A percentile compares a stretch with the other conserved stretches of the same genome.
Conservation (phyloP, 2,888 invertebrate genomes). For the Diarsia mendica region DNA sequence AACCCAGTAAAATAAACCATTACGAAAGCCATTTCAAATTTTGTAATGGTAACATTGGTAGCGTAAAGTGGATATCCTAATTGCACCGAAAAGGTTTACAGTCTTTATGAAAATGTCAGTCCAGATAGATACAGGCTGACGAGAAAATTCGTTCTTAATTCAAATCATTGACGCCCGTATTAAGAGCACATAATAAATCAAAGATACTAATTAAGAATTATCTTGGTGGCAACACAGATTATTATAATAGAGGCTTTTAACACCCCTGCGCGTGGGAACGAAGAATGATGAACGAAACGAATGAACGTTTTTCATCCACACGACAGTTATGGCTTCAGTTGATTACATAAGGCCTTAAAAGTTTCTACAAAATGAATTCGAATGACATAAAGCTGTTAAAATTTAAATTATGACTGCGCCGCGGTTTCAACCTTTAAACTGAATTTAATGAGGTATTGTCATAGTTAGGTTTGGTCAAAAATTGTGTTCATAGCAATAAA, state of each 20-base stretch:
- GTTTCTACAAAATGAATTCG: slow-evolving; percentile 60
- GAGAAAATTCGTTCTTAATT: slow-evolving; percentile 34
- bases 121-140: slow-evolving; percentile 12
- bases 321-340: slow-evolving; percentile 77
- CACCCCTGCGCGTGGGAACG: slow-evolving; percentile 74
- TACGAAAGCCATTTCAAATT: slow-evolving; percentile 48
- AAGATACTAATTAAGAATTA: slow-evolving; percentile 70
- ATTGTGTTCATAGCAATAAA: slow-evolving; percentile 36
- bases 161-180: slow-evolving; percentile 28
- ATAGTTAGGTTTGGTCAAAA: slow-evolving; percentile 39
- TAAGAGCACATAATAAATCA: slow-evolving; percentile 66
- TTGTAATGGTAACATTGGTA: slow-evolving; percentile 42
- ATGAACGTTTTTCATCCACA: slow-evolving; percentile 75
- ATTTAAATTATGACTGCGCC: slow-evolving; percentile 54
- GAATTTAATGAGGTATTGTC: slow-evolving; percentile 60
- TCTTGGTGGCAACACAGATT: slow-evolving; percentile 71
- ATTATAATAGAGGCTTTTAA: slow-evolving; percentile 76
- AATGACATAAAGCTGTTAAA: slow-evolving; percentile 62
- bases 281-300: slow-evolving; percentile 61
- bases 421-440: slow-evolving; percentile 36
- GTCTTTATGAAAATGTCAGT: slow-evolving; percentile 30
- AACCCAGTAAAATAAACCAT: slow-evolving; percentile 51
- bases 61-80: slow-evolving; percentile 37
- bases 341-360: slow-evolving; percentile 71
- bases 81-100: slow-evolving; percentile 27